Evolutionary conservation across 2,113 vertebrate species (phyloP).

Genomic region (Montifringilla adamsi): DNA sequence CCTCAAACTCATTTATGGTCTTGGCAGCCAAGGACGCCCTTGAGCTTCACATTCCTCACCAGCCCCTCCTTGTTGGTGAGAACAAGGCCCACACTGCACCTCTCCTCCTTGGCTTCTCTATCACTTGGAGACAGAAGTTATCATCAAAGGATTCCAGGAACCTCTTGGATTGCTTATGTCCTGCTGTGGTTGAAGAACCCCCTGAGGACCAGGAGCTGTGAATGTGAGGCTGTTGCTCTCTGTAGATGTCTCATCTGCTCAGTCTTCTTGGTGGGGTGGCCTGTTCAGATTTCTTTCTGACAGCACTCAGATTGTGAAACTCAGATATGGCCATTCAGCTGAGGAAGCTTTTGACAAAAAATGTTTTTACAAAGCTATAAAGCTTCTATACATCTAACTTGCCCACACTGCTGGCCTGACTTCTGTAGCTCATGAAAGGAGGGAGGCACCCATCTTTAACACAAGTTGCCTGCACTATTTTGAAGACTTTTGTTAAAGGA

Average conservation of each 20-base stretch:
- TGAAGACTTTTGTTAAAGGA: not conserved
- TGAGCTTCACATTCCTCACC: not conserved
- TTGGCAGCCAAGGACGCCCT: not conserved
- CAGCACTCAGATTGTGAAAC: not conserved
- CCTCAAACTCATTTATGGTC: not conserved
- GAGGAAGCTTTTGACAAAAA: not conserved
- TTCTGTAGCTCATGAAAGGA: not conserved
- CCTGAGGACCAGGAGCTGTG: not conserved
- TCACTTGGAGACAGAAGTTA: not conserved
- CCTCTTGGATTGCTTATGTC: not conserved
- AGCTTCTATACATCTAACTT: not conserved
- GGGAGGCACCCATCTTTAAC: not conserved
- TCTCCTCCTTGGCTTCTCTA: not conserved
- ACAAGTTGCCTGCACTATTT: not conserved
- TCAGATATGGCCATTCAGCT: not conserved
- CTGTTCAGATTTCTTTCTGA: not conserved
- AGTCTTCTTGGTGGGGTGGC: not conserved
- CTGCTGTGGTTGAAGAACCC: not conserved
- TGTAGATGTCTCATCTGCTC: not conserved
- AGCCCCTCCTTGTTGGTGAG: not conserved
- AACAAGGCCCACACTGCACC: not conserved
- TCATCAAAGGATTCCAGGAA: not conserved
- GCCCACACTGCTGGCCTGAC: not conserved
- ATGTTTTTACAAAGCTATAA: not conserved
- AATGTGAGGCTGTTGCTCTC: not conserved